phyloP scores from a whole-genome alignment of 2,113 vertebrate genomes.

The Genyomyrus donnyi region DNA sequence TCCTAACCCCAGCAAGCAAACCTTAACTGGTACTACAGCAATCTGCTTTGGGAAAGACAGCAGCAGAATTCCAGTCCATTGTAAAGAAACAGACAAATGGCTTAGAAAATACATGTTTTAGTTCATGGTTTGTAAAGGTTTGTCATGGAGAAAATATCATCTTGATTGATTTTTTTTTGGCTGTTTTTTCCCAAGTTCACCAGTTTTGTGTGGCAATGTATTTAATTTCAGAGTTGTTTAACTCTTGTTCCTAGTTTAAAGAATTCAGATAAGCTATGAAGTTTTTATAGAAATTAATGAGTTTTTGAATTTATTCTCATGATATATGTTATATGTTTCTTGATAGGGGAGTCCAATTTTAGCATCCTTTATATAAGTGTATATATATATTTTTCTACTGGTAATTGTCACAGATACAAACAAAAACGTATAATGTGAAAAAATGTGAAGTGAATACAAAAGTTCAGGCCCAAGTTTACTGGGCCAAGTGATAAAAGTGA shows the following conservation, averaged over 20 bases:
- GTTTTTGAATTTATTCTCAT: neutral
- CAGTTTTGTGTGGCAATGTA: neutral
- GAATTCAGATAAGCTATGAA: neutral
- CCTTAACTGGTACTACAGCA: slow-evolving; percentile 2
- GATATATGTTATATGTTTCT: neutral
- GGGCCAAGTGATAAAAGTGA: neutral
- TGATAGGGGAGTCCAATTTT: neutral
- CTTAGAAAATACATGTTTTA: slow-evolving; percentile 8
- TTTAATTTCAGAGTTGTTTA: neutral
- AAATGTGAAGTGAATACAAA: neutral
- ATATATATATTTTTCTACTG: neutral
- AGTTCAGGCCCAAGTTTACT: neutral
- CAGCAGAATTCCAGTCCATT: slow-evolving; percentile 8
- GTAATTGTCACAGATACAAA: neutral
- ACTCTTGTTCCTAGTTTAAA: neutral
- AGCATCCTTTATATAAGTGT: neutral
- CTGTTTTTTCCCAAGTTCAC: neutral
- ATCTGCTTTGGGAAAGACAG: neutral
- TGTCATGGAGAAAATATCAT: neutral
- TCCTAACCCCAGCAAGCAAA: neutral
- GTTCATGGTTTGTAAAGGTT: neutral
- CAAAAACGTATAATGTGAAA: neutral
- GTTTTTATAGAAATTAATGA: neutral
- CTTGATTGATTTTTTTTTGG: neutral
- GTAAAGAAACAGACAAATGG: slow-evolving; percentile 8